Percentiles rank a stretch among this genome's conserved stretches.
Conservation (phyloP, 2,888 invertebrate genomes). For the Dermolepida albohirtum region DNA sequence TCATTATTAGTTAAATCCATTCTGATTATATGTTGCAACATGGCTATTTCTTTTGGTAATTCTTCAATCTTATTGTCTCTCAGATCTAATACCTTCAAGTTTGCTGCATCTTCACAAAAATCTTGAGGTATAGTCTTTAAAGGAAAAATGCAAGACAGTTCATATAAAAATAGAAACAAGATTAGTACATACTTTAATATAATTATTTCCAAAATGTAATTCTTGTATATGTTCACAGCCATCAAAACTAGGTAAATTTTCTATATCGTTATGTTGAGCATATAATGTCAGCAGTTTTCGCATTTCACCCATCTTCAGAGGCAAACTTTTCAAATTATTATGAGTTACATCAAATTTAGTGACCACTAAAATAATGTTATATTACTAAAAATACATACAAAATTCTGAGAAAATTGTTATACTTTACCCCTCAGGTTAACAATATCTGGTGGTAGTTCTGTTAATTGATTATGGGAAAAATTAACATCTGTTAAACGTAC, state of each 20-base stretch:
- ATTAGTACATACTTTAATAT: slow-evolving; percentile 73
- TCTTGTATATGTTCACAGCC: slow-evolving; percentile 83
- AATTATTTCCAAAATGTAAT: slow-evolving; percentile 86
- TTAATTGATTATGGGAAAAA: slow-evolving; percentile 79
- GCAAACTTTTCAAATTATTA: slow-evolving; percentile 75
- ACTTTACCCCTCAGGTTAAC: slow-evolving; percentile 81
- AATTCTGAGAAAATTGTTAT: slow-evolving; percentile 8
- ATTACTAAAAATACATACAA: slow-evolving; percentile 4
- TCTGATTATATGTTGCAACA: slow-evolving; percentile 80
- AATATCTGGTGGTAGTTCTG: slow-evolving; percentile 83
- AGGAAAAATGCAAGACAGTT: slow-evolving; percentile 24
- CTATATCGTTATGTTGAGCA: slow-evolving; percentile 85
- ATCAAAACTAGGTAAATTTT: slow-evolving; percentile 79
- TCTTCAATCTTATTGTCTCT: slow-evolving; percentile 83
- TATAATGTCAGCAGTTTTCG: slow-evolving; percentile 81
- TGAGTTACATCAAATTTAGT: slow-evolving; percentile 79
- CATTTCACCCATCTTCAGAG: slow-evolving; percentile 75
- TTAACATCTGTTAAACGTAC: slow-evolving; percentile 80
- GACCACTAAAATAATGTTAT: slow-evolving; percentile 67
- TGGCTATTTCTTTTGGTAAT: slow-evolving; percentile 83
- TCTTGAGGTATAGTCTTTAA: slow-evolving; percentile 77
- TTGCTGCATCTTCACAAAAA: slow-evolving; percentile 78
- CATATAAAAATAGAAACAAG: not conserved
- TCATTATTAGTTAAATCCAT: slow-evolving; percentile 87
- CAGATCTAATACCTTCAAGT: slow-evolving; percentile 80